Conservation (phyloP, 2,888 invertebrate species). For the Conomelus anceps region DNA sequence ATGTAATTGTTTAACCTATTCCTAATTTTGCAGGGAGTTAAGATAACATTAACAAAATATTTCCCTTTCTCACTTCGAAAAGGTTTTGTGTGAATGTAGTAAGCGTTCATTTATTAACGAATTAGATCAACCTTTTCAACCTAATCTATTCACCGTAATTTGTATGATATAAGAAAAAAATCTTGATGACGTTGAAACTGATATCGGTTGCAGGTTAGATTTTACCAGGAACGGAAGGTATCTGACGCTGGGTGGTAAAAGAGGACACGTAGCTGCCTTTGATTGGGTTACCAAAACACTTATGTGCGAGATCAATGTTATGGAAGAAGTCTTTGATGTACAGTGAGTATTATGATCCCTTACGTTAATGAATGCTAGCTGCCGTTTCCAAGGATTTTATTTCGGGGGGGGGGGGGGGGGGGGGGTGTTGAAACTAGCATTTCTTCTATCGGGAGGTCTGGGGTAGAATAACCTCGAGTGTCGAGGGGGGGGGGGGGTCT, state of each 20-base stretch:
- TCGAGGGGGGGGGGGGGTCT: too few species aligned
- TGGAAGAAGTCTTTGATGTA: conserved; percentile 90
- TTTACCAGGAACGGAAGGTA: conserved; percentile 79
- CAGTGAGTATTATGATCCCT: conserved; percentile 49
- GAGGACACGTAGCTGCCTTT: conserved; percentile 91
- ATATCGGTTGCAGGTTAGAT: conserved; percentile 44
- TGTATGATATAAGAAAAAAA: background rate
- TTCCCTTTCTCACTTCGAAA: too few species aligned
- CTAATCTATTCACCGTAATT: background rate
- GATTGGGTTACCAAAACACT: conserved; percentile 96
- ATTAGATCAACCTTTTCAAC: background rate
- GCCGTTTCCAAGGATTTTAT: too few species aligned
- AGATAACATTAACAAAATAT: too few species aligned
- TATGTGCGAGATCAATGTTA: conserved; percentile 92
- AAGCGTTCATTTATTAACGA: background rate
- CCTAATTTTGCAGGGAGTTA: too few species aligned
- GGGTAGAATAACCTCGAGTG: too few species aligned
- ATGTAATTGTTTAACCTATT: too few species aligned
- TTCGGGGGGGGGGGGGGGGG: too few species aligned
- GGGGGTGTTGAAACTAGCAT: too few species aligned
- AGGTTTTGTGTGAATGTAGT: too few species aligned
- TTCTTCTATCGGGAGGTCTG: too few species aligned
- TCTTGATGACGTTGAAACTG: background rate
- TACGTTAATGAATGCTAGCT: too few species aligned
- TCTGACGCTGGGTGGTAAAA: conserved; percentile 75